Base-by-base conservation (phyloP, 2,797 vertebrate genomes). In the Tympanoctomys barrerae region DNA sequence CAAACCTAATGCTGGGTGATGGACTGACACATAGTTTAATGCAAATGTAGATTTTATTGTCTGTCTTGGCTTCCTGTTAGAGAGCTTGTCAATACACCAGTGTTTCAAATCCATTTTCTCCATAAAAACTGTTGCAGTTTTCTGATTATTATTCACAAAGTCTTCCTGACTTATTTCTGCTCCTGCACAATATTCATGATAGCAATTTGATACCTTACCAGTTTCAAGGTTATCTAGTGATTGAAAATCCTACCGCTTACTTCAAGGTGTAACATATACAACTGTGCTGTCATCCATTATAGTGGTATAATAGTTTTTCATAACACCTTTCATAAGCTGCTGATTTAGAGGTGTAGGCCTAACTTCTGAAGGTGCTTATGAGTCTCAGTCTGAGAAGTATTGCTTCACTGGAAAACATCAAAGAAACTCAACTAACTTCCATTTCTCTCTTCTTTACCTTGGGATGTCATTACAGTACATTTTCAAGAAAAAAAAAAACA, bases 151-250 rank as follows among this genome's bases (percentile, higher is more conserved):
- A 99, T 99, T 99, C 98, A 98, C 98, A 98, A 98, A 98, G 97
- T 98, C 96, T 98, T 98, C 97, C 97, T 99, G 98, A 98, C 98
- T 98, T 98, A 98, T 98, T 98, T 98, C 98, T 98, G 96, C 93
- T 98, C 97, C 98, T 77, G 97, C 97, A 98, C 98, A 98, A 98
- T 99, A 98, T 99, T 98, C 98, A 98, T 98, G 98, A 98, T 98
- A 98, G 98, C 98, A 98, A 98, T 99, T 99, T 98, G 98, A 98
- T 98, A 98, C 98, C 97, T 98, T 98, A 98, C 98, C 97, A 98
- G 98, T 98, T 98, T 99, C 99, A 99, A 99, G 98, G 98, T 99
- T 99, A 99, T 99, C 98, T 97, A 98, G 98, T 99, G 98, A 99
- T 98, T 98, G 98, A 99, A 98, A 99, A 98, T 98, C 98, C 98